Conservation (phyloP, 2,797 vertebrate species). For the Poliocrania exsul region DNA sequence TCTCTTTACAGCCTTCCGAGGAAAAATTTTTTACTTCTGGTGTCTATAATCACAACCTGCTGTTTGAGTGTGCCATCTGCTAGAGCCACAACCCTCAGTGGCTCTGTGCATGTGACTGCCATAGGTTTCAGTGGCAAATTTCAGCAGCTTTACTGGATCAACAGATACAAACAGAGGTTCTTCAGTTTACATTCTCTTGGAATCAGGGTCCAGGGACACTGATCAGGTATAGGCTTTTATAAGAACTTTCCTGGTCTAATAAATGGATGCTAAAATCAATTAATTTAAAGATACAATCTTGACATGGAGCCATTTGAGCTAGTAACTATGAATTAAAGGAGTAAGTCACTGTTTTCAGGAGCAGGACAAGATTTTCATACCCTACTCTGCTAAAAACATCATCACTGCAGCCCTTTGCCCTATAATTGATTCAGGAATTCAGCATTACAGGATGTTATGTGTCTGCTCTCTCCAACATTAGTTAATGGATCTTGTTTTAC, state of each 20-base stretch:
- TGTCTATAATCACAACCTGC: background rate
- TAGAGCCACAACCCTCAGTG: background rate
- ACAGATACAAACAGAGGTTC: background rate
- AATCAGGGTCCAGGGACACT: background rate
- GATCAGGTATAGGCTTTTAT: background rate
- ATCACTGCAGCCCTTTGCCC: background rate
- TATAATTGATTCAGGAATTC: background rate
- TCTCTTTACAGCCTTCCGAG: constrained; percentile 30
- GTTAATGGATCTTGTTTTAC: background rate
- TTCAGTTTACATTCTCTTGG: background rate
- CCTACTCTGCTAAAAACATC: background rate
- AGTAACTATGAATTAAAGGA: background rate
- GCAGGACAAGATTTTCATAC: background rate
- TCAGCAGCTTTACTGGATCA: background rate
- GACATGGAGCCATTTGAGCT: background rate
- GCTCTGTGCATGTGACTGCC: background rate
- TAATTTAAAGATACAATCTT: background rate
- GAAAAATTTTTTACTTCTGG: constrained; percentile 30
- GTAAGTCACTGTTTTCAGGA: background rate
- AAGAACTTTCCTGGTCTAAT: background rate
- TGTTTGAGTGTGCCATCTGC: constrained; percentile 19
- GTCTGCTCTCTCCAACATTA: background rate
- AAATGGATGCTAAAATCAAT: background rate
- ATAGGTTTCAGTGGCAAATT: background rate
- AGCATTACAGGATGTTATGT: background rate